Base-by-base conservation (phyloP, 2,888 invertebrate genomes). In the Dolichopus griseipennis region DNA sequence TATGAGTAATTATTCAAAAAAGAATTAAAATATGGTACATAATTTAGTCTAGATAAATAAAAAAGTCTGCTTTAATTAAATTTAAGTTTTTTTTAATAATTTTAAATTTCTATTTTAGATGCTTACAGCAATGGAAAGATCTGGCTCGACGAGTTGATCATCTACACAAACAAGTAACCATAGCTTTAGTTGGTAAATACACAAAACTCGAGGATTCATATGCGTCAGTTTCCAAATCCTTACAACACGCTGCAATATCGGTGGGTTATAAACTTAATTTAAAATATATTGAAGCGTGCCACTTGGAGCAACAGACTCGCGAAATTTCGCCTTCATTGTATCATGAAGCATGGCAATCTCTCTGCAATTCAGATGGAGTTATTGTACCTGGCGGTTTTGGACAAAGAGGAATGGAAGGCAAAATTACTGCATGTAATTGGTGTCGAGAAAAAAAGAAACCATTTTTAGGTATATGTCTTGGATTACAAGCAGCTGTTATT, bases 311-410 rank as follows among this genome's bases (percentile, higher is more conserved):
- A 70, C 85, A 85, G 66, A 91, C 87, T 68, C 86, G 90, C 75
- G 82, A 85, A 20, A 86, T 87, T 37, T 87, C 93, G 77, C 94
- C 96, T 0, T 90, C 91, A 1, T 84, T 86, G 37, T 97, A 95
- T 77, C 93, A 96, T 76, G 91, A 95, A 78, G 94, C 97, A 10
- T 98, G 97, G 97, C 91, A 92, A 76, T 86, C 89, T 74, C 84
- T 98, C 2, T 96, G 95, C 77, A 89, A 90, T 75, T 89, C 91
- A 84, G 88, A 93, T 78, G 97, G 97, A 41, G 89, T 98, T 0
- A 86, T 99, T 73, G 95, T 99, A 1, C 98, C 99, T 4, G 99
- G 99, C 5, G 99, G 99, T 15, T 99, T 99, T 80, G 99, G 99
- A 0, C 89, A 90, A 73, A 87, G 98, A 68, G 99, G 99, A 7